Base-by-base conservation (phyloP, 2,888 invertebrate genomes). In the Drosophila picticornis region DNA sequence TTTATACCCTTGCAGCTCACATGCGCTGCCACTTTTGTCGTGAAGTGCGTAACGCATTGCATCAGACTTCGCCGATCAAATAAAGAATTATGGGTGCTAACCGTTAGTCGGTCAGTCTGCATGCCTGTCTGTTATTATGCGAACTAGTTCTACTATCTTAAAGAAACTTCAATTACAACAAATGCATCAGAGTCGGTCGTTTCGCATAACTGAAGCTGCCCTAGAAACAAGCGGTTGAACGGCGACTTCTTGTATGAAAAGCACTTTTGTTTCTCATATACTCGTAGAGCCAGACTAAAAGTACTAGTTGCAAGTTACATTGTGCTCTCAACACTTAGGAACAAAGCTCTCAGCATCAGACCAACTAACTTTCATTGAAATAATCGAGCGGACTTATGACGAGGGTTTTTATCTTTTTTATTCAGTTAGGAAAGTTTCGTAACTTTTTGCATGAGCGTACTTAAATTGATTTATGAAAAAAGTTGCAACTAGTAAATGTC, bases 401-500 rank as follows among this genome's bases (percentile, higher is more conserved):
- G 16, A 25, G 46, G 46, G 9, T 46, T 16, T 9, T 43, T 27
- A n/a, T 50, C 40, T 16, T 34, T 50, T 50, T 56, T 48, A 19
- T 40, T 57, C 27, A 19, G 52, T 43, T n/a, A 10, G 11, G 32
- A 52, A 34, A 22, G n/a, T 66, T 46, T 27, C 25, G 38, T 25
- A 75, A 75, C 64, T 72, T 72, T 78, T 72, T 69, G 55, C 75
- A 65, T 52, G 60, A 68, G 53, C 70, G 55, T 66, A 69, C 77
- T 58, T 59, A 56, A 60, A n/a, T 75, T 84, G 84, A 86, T 86
- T 86, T 85, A 88, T 85, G 75, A 79, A 84, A 84, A 85, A 86
- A 85, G 84, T 85, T 88, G 81, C 89, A 77, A 84, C 84, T 86
- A 86, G 88, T 86, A 85, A 85, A 88, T 85, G 88, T 85, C 87